These are phyloP conservation scores for Cryptotermes secundus DNA, from an alignment of 1,140 invertebrate genomes.

Conservation along the genomic window DNA sequence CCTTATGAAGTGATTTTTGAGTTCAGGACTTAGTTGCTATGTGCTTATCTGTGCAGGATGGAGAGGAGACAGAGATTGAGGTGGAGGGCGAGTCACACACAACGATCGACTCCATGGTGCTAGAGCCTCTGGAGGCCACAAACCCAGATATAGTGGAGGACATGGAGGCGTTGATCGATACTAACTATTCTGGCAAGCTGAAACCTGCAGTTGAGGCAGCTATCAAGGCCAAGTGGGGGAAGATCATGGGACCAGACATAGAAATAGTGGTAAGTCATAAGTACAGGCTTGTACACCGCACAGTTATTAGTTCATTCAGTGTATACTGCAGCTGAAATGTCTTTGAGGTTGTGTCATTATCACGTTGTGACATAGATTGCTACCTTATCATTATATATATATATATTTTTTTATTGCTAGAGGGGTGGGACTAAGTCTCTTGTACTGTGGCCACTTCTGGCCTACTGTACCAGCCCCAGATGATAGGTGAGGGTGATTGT, in stretches of 20 bases:
- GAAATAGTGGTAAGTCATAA: constrained; percentile 72
- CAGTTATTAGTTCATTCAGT: too few species aligned
- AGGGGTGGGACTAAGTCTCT: too few species aligned
- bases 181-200: constrained; percentile 55
- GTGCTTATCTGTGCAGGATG: constrained; percentile 45
- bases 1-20: background rate
- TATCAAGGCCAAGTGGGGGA: constrained; percentile 78
- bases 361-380: too few species aligned
- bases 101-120: constrained; percentile 58
- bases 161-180: constrained; percentile 67
- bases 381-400: too few species aligned
- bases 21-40: background rate
- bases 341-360: too few species aligned
- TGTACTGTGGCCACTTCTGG: too few species aligned
- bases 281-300: too few species aligned
- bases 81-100: constrained; percentile 65
- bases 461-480: too few species aligned
- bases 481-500: too few species aligned
- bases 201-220: constrained; percentile 59
- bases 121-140: constrained; percentile 49
- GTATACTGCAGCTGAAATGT: too few species aligned
- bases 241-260: constrained; percentile 77
- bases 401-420: too few species aligned
- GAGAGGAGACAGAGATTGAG: constrained; percentile 63
- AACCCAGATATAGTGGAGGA: constrained; percentile 60